Base-by-base conservation (phyloP, 53 echinoderm and acorn worm species). In the Henricia sp. region DNA sequence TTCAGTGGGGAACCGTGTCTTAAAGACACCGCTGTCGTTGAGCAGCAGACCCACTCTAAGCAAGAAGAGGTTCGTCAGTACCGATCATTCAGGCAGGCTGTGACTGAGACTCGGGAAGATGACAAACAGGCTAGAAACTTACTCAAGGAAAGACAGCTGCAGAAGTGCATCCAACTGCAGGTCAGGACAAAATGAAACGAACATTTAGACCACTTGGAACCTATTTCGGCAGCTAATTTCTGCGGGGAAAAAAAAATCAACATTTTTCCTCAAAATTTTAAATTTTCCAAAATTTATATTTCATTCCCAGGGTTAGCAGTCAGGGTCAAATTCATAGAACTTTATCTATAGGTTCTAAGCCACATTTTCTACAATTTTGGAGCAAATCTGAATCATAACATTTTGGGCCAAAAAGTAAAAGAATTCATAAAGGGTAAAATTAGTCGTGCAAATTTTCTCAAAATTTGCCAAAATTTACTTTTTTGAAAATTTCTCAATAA, bases 161-260 rank as follows among this genome's bases (percentile, higher is more conserved):
- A 93, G 68, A 82, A 94, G 65, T 97, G 94, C 76, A 94, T 91
- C 27, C 85, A 92, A 23, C 84, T 97, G 27, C 99, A 97, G 92
- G 97, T 96, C 0, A 68, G 90, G 36, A 67, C 16, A 32, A 3
- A 67, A 33, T 27, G 26, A 54, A 54, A 32, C 20, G 0, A 13
- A n/a, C n/a, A n/a, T n/a, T n/a, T n/a, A n/a, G n/a, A n/a, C n/a
- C n/a, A n/a, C n/a, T n/a, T n/a, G n/a, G n/a, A n/a, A n/a, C n/a
- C n/a, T n/a, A n/a, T n/a, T n/a, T n/a, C n/a, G n/a, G n/a, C n/a
- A n/a, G n/a, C n/a, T n/a, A n/a, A n/a, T n/a, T n/a, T 6, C 35
- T 14, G 63, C 59, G 32, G 37, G 66, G 43, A 58, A 60, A 28
- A 60, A n/a, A n/a, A n/a, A n/a, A n/a, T n/a, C n/a, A n/a, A n/a